Conservation (phyloP, 2,113 vertebrate species). For the Diglossa brunneiventris region DNA sequence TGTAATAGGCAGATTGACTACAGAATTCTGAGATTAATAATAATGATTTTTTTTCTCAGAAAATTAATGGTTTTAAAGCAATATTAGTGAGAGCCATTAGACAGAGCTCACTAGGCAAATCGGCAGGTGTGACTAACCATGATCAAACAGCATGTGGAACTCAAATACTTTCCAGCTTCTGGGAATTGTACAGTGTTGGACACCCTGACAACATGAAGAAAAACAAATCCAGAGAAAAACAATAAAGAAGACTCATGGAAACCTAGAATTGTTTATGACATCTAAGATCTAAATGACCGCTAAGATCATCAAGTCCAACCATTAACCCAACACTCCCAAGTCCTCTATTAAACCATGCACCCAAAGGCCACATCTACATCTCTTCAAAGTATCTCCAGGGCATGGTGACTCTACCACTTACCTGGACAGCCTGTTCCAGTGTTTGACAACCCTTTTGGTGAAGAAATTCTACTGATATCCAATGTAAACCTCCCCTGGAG, state of each 20-base stretch:
- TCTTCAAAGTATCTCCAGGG: neutral
- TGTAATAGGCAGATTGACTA: neutral
- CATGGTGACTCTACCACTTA: neutral
- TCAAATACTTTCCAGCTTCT: neutral
- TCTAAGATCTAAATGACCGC: neutral
- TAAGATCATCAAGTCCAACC: neutral
- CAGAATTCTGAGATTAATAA: neutral
- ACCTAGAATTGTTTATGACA: neutral
- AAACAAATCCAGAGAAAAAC: neutral
- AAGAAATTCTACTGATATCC: neutral
- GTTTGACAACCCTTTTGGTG: neutral
- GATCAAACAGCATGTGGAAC: neutral
- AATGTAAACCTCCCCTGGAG: neutral
- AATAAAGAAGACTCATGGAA: neutral
- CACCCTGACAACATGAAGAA: neutral
- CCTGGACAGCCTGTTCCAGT: neutral
- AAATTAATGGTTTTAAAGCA: neutral
- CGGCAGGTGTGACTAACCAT: neutral
- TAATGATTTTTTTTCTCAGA: neutral
- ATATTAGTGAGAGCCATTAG: neutral
- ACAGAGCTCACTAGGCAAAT: neutral
- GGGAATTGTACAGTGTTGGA: neutral
- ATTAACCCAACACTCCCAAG: neutral
- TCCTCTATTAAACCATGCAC: neutral
- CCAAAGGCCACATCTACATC: fast-evolving